These are phyloP conservation scores for Ictalurus punctatus DNA, from an alignment of 2,113 vertebrate species.

Conservation along the genomic window DNA sequence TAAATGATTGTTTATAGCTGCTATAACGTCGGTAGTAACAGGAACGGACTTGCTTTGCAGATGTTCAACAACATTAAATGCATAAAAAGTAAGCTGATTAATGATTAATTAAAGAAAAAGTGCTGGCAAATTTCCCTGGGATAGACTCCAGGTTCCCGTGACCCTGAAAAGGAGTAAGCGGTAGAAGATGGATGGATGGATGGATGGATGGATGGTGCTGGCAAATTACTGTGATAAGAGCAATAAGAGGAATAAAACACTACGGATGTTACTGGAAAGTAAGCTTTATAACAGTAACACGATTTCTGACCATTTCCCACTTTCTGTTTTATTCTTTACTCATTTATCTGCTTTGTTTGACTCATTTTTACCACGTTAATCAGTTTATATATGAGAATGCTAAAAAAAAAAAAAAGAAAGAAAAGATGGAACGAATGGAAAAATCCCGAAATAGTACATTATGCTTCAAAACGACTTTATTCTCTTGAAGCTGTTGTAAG, in stretches of 20 bases:
- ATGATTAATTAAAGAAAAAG: background rate
- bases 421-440: background rate
- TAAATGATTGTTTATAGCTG: background rate
- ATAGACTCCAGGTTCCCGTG: too few species aligned
- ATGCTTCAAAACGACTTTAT: constrained; percentile 19
- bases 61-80: background rate
- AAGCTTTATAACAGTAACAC: too few species aligned
- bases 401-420: background rate
- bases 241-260: background rate
- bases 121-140: too few species aligned
- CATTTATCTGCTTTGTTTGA: background rate
- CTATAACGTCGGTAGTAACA: background rate
- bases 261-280: background rate
- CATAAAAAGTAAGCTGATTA: background rate
- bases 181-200: too few species aligned
- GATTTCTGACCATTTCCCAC: background rate
- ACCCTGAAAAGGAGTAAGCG: too few species aligned
- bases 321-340: background rate
- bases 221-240: background rate
- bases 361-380: background rate
- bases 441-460: background rate
- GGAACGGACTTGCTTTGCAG: background rate
- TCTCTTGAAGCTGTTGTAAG: background rate
- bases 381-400: background rate
- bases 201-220: too few species aligned